Percentiles rank a stretch among this genome's conserved stretches.
Evolutionary conservation across 2,797 vertebrate species (phyloP).

Genomic region (Peromyscus nudipes): DNA sequence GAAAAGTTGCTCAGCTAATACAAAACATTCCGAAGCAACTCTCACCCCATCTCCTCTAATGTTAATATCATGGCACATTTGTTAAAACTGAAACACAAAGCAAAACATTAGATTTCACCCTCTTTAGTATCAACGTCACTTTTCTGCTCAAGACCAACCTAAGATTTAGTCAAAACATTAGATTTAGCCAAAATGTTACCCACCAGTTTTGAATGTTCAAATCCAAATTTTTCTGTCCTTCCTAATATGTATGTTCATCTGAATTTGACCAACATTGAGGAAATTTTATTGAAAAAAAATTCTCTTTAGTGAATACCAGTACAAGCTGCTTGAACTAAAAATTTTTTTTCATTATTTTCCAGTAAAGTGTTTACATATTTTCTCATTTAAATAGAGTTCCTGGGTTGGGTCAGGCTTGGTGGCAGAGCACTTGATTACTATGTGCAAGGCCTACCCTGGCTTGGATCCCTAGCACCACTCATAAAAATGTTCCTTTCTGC

Average conservation of each 20-base stretch:
- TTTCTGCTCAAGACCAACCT: not conserved
- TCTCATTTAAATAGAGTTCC: not conserved
- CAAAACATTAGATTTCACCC: not conserved
- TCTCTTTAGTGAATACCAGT: constrained; percentile 3
- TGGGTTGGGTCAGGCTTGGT: not conserved
- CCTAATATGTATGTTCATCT: not conserved
- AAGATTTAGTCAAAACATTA: not conserved
- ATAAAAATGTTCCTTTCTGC: not conserved
- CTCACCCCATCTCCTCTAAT: not conserved
- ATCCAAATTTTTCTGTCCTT: not conserved
- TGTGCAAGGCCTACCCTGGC: not conserved
- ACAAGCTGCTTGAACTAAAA: not conserved
- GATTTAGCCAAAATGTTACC: no score
- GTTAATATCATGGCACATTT: not conserved
- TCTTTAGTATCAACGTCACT: not conserved
- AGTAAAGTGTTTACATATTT: not conserved
- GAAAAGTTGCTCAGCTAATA: not conserved
- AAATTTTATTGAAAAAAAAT: not conserved
- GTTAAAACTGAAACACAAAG: not conserved
- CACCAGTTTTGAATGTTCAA: not conserved
- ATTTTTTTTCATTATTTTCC: not conserved
- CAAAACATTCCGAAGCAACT: not conserved
- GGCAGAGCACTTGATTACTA: not conserved
- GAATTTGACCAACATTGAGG: constrained; percentile 9
- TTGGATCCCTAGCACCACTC: not conserved